These are phyloP conservation scores for Polylopha cassiicola DNA, from an alignment of 2,888 invertebrate genomes.

Conservation along the genomic window DNA sequence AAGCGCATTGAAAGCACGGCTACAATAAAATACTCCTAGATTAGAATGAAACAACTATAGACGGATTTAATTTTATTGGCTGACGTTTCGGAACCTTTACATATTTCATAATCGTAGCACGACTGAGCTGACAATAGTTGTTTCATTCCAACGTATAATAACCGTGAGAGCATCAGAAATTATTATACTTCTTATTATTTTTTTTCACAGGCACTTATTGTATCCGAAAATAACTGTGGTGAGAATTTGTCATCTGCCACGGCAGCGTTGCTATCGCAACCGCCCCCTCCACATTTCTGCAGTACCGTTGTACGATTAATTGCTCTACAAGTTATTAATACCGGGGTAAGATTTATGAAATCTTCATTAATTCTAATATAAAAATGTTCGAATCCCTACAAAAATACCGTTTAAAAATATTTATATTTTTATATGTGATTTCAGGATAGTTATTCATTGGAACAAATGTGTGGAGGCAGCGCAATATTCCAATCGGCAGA, in stretches of 20 bases:
- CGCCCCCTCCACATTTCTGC: conserved; percentile 96
- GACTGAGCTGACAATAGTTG: no score
- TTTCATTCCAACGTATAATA: no score
- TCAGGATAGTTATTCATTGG: conserved; percentile 90
- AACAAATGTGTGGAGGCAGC: conserved; percentile 96
- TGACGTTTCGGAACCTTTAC: no score
- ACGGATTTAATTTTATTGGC: no score
- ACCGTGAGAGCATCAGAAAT: no score
- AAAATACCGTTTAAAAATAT: not conserved
- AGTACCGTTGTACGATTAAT: conserved; percentile 96
- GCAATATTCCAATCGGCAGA: conserved; percentile 92
- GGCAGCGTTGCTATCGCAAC: conserved; percentile 91
- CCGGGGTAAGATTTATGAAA: conserved; percentile 92
- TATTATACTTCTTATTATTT: conserved; percentile 8
- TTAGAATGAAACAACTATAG: no score
- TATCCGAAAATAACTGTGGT: conserved; percentile 83
- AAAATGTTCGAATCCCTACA: not conserved
- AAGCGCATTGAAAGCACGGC: no score
- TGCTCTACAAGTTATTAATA: conserved; percentile 95
- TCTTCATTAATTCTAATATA: not conserved
- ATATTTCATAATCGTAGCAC: no score
- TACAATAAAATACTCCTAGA: not conserved
- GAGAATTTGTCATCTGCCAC: conserved; percentile 90
- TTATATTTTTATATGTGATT: conserved; percentile 16
- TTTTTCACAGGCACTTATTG: conserved; percentile 81